Base-by-base conservation (phyloP, 2,113 vertebrate species). In the human region DNA sequence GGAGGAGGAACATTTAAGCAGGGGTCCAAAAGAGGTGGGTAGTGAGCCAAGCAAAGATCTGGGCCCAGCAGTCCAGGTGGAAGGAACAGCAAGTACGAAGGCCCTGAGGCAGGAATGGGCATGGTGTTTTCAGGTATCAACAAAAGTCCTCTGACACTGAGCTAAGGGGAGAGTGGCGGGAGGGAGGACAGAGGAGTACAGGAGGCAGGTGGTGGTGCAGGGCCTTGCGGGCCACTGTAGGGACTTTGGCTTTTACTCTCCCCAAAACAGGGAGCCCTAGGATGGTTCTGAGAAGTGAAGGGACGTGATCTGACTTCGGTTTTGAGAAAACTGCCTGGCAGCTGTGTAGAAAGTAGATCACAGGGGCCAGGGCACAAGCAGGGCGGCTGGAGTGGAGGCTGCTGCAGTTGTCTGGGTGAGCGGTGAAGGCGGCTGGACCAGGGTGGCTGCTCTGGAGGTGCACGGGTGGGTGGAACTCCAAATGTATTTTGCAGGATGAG, bases 351-450 rank as follows among this genome's bases (percentile, higher is more conserved):
- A 87, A 22, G 57, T 30, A 55, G 88, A 25, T 86, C 75, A 40
- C 2, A 18, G 82, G 9, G 25, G 40, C 48, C 25, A 22, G 2
- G 59, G 40, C 48, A 18, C 79, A 35, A 70, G 40, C 18, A 66
- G 30, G 48, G 11, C 22, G 40, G 11, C 11, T 6, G 3, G 13
- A 0, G 1, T 11, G 13, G 70, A 84, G 27, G 12, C 52, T 23
- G 27, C 45, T 75, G 38, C 30, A 88, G 45, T 88, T 82, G 84
- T 66, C 35, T 4, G 10, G 57, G 57, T 5, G 5, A 68, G 38
- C 57, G 32, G 17, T 4, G 20, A 32, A 23, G 48, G 43, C 40
- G 5, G 50, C 80, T 93, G 52, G 45, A 72, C 45, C 64, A 59
- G 82, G 7, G 16, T 30, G 40, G 45, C 27, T 66, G 59, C 57